phyloP scores from a whole-genome alignment of 2,113 vertebrate species.

The Hucho hucho region DNA sequence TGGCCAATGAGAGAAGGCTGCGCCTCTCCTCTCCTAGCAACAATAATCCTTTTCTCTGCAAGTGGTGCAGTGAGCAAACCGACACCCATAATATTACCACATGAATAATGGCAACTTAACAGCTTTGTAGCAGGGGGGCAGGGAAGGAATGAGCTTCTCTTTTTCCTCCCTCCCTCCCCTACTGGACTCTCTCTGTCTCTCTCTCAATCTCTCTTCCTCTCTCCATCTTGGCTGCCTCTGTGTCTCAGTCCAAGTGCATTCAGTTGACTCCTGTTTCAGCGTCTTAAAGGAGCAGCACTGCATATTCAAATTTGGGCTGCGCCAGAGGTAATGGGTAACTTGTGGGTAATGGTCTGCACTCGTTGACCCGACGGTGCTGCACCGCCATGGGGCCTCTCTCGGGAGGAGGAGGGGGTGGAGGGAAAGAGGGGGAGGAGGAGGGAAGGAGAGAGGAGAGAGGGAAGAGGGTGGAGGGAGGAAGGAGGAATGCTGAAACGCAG shows the following conservation, averaged over 20 bases:
- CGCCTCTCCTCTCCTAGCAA: slow-evolving; percentile 91
- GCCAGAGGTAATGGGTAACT: slow-evolving; percentile 52
- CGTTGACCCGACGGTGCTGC: slow-evolving; percentile 70
- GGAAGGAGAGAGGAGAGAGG: too few relatives aligned
- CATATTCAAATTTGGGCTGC: slow-evolving; percentile 57
- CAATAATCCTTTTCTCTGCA: slow-evolving; percentile 77
- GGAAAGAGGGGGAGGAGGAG: not conserved
- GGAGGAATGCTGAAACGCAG: slow-evolving; percentile 63
- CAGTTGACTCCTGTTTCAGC: slow-evolving; percentile 83
- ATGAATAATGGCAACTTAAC: slow-evolving; percentile 79
- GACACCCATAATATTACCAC: slow-evolving; percentile 88
- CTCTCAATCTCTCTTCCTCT: slow-evolving; percentile 42
- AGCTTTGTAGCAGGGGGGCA: slow-evolving; percentile 64
- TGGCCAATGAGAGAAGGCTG: slow-evolving; percentile 77
- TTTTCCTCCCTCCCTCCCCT: not conserved
- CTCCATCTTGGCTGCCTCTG: slow-evolving; percentile 66
- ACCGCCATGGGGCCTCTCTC: slow-evolving; percentile 62
- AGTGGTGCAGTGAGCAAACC: slow-evolving; percentile 75
- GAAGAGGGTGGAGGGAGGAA: slow-evolving; percentile 36
- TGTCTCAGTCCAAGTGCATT: slow-evolving; percentile 74
- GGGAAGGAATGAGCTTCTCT: slow-evolving; percentile 61
- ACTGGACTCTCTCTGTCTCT: slow-evolving; percentile 13
- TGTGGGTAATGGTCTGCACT: slow-evolving; percentile 78
- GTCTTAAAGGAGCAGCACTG: slow-evolving; percentile 84
- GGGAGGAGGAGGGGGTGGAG: slow-evolving; percentile 48